Evolutionary conservation across 2,888 invertebrate genomes (phyloP).

Genomic region (Apodemia mormo): DNA sequence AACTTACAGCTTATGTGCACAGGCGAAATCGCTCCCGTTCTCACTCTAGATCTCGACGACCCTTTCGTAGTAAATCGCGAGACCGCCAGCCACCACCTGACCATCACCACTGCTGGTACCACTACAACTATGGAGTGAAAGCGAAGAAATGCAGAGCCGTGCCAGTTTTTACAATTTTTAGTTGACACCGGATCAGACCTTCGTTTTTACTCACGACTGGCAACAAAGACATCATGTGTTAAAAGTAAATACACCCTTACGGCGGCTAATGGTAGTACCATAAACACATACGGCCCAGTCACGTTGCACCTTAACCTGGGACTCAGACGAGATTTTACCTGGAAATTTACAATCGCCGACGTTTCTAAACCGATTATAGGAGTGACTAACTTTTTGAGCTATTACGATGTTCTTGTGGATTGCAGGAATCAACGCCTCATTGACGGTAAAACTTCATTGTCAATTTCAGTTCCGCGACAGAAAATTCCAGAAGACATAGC

Average conservation of each 20-base stretch:
- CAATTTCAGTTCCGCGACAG: neutral
- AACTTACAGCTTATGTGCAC: neutral
- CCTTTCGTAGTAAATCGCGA: neutral
- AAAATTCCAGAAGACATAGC: conserved; percentile 22
- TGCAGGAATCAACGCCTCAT: conserved; percentile 39
- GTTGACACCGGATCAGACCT: conserved; percentile 37
- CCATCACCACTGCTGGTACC: conserved; percentile 28
- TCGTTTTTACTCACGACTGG: conserved; percentile 38
- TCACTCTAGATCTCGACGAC: neutral
- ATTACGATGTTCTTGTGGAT: conserved; percentile 47
- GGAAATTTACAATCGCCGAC: conserved; percentile 48
- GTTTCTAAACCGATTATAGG: conserved; percentile 49
- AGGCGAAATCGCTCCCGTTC: conserved; percentile 1
- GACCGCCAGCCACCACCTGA: neutral
- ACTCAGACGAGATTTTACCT: conserved; percentile 38
- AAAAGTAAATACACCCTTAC: conserved; percentile 39
- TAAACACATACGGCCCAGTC: conserved; percentile 37
- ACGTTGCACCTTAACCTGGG: conserved; percentile 30
- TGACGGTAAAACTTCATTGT: conserved; percentile 33
- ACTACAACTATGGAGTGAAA: conserved; percentile 24
- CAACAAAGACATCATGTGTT: conserved; percentile 23
- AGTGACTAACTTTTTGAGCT: conserved; percentile 47
- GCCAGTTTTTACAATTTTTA: conserved; percentile 33
- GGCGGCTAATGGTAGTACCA: conserved; percentile 47
- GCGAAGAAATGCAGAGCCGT: conserved; percentile 29